Evolutionary conservation across 2,113 vertebrate species (phyloP).

Genomic region (Ctenodactylus gundi): DNA sequence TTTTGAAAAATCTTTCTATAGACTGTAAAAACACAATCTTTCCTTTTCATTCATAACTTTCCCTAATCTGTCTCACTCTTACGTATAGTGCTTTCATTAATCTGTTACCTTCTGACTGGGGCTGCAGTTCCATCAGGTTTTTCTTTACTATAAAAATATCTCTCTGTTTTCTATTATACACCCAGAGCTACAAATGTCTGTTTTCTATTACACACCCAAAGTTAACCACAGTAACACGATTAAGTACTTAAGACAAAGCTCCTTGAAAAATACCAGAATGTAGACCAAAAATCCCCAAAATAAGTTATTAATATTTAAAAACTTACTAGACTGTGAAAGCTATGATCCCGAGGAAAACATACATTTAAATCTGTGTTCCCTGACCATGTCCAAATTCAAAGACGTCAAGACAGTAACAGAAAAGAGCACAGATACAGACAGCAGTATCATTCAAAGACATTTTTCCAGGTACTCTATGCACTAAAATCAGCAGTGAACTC

Average conservation of each 20-base stretch:
- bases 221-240: not conserved
- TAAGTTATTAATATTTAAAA: not conserved
- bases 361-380: not conserved
- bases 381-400: not conserved
- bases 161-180: too few species aligned
- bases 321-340: not conserved
- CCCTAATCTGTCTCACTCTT: too few species aligned
- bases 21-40: too few species aligned
- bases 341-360: not conserved
- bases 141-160: too few species aligned
- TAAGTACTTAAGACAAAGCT: not conserved
- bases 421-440: not conserved
- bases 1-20: too few species aligned
- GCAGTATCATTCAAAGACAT: not conserved
- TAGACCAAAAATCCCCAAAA: not conserved
- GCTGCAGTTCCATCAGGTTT: too few species aligned
- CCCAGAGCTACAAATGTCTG: too few species aligned
- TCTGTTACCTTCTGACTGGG: too few species aligned
- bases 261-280: conserved; percentile 3
- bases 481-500: not conserved
- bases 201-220: too few species aligned
- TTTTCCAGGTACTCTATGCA: not conserved
- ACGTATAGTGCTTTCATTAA: too few species aligned
- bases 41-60: too few species aligned
- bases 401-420: not conserved